Percentiles rank a stretch among this genome's conserved stretches.
phyloP scores from a whole-genome alignment of 2,797 vertebrate genomes.

The Otolemur crassicaudatus region DNA sequence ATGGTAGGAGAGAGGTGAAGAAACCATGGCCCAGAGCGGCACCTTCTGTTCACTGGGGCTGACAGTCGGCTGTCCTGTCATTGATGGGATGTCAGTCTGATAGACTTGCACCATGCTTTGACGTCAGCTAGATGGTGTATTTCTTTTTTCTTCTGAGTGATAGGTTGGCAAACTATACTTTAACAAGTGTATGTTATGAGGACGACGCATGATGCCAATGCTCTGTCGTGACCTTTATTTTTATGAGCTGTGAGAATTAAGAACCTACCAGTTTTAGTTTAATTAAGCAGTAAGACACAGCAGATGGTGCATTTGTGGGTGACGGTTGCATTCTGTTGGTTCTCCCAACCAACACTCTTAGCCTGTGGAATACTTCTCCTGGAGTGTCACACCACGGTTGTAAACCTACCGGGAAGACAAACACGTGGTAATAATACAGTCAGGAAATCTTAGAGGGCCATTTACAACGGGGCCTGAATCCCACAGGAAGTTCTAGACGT shows the following conservation, averaged over 20 bases:
- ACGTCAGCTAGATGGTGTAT: neutral
- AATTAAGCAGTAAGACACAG: constrained; percentile 88
- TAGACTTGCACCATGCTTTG: neutral
- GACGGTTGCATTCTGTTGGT: constrained; percentile 83
- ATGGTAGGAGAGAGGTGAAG: neutral
- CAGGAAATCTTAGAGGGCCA: constrained; percentile 32
- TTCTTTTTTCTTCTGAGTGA: constrained; percentile 59
- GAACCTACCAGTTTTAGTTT: constrained; percentile 87
- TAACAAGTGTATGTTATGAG: constrained; percentile 64
- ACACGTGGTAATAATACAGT: neutral
- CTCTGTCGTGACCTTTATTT: constrained; percentile 88
- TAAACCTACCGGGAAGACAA: constrained; percentile 57
- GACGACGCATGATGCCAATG: constrained; percentile 69
- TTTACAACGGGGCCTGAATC: neutral
- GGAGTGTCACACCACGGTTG: constrained; percentile 8
- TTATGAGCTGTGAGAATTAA: constrained; percentile 88
- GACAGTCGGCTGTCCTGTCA: neutral
- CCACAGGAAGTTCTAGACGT: neutral
- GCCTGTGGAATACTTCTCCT: constrained; percentile 21
- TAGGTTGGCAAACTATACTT: constrained; percentile 62
- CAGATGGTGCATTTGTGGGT: constrained; percentile 88
- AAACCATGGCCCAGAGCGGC: neutral
- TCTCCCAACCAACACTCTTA: constrained; percentile 79
- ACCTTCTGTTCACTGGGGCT: rapidly evolving
- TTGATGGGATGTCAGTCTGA: neutral